Base-by-base conservation (phyloP, 1,140 invertebrate species). In the Calliopsis andreniformis region DNA sequence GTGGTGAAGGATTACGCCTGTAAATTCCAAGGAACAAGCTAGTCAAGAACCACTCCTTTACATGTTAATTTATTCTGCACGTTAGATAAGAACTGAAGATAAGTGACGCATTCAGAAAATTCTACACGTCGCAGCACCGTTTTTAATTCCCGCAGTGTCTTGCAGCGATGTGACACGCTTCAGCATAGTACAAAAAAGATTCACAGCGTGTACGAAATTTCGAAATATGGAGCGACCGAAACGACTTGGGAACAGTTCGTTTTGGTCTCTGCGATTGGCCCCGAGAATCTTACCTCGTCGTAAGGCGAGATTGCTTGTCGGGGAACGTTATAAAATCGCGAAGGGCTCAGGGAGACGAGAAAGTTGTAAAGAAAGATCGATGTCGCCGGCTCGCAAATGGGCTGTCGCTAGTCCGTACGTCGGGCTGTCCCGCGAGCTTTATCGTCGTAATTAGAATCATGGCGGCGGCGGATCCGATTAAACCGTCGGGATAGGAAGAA, bases 261-360 rank as follows among this genome's bases (percentile, higher is more conserved):
- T 5, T 39, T 23, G 35, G 8, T n/a, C 0, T 43, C 45, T 23
- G 23, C 42, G 30, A 35, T 47, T 35, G 76, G 28, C 73, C 72
- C 76, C 62, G 42, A 39, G 59, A 83, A 85, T 78, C 87, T 89
- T 87, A 88, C 86, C 84, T 84, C 78, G 80, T 78, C 85, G 85
- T 89, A 88, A 89, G 82, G 82, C 64, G 79, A 58, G 83, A 83
- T 87, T 80, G 77, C 82, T 86, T 81, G 87, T 82, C 83, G 79
- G 66, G 62, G 63, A 84, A 73, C 67, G 87, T 85, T 86, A 84
- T 87, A 89, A 87, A 89, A 89, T 85, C 76, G 80, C 55, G 73
- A 55, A 51, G 61, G 56, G 47, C 39, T 39, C 20, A 43, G 3
- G 58, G 12, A n/a, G 5, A 59, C n/a, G 59, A 68, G 61, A 62